Evolutionary conservation across 1,140 invertebrate genomes (phyloP).

Genomic region (Pinna nobilis): DNA sequence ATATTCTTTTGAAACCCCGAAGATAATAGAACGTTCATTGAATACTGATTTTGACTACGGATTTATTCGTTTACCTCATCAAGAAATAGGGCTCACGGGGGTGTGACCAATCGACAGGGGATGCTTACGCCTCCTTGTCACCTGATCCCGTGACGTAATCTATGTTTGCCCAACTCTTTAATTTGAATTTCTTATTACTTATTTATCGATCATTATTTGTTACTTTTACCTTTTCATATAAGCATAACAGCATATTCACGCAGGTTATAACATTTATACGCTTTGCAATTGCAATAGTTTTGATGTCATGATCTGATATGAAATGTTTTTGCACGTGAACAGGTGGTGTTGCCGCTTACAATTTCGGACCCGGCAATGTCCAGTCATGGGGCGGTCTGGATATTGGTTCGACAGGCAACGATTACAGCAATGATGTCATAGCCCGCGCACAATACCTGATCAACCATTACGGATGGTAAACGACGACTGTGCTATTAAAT

Average conservation of each 20-base stretch:
- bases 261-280: not conserved
- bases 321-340: not conserved
- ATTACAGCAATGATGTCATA: conserved; percentile 60
- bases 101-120: too few relatives aligned
- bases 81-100: too few relatives aligned
- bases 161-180: too few relatives aligned
- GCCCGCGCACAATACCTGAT: conserved; percentile 48
- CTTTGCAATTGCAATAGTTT: not conserved
- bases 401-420: conserved; percentile 42
- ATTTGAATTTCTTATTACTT: not conserved
- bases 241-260: not conserved
- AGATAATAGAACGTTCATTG: too few relatives aligned
- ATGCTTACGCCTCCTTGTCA: too few relatives aligned
- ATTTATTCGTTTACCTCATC: too few relatives aligned
- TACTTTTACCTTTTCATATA: not conserved
- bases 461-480: conserved; percentile 23
- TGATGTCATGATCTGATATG: not conserved
- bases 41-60: too few relatives aligned
- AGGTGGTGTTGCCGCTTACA: conserved; percentile 51
- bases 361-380: conserved; percentile 41
- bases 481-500: too few relatives aligned
- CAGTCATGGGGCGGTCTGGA: conserved; percentile 36
- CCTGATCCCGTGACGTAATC: too few relatives aligned
- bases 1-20: too few relatives aligned
- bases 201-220: not conserved